These are phyloP conservation scores for Drosophila simulans DNA, from an alignment of 1,140 invertebrate genomes.

Conservation along the genomic window DNA sequence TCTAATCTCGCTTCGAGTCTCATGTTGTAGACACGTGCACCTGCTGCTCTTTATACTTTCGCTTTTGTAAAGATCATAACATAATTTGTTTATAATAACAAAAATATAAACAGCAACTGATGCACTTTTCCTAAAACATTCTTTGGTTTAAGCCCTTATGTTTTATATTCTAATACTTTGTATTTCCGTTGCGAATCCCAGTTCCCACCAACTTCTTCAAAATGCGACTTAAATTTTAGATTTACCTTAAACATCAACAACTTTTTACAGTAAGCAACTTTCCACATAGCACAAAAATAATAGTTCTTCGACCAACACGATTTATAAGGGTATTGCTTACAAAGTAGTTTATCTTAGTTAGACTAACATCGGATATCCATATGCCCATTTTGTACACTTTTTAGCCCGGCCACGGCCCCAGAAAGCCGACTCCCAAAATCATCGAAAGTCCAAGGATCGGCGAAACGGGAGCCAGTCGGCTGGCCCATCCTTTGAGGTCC, in stretches of 20 bases:
- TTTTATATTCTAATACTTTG: conserved; percentile 79
- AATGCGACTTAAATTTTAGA: conserved; percentile 51
- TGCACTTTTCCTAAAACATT: conserved; percentile 5
- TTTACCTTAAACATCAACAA: conserved; percentile 71
- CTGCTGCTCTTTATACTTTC: not conserved
- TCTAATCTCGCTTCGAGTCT: conserved; percentile 17
- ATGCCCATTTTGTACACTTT: conserved; percentile 61
- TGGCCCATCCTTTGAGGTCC: conserved; percentile 54
- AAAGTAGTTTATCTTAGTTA: conserved; percentile 42
- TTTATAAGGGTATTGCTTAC: conserved; percentile 58
- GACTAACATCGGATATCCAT: conserved; percentile 24
- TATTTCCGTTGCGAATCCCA: conserved; percentile 68
- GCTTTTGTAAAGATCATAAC: not conserved
- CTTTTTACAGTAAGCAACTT: conserved; percentile 71
- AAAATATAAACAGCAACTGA: not conserved
- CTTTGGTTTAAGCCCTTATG: conserved; percentile 27
- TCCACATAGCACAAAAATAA: conserved; percentile 41
- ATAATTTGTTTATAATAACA: too few species aligned
- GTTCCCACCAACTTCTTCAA: conserved; percentile 11
- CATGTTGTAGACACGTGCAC: conserved; percentile 13
- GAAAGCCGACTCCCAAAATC: not conserved
- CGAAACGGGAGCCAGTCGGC: not conserved
- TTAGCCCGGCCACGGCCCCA: conserved; percentile 57
- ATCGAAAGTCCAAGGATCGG: not conserved
- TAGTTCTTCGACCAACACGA: conserved; percentile 43